Evolutionary conservation across 2,797 vertebrate species (phyloP).

Genomic region (Potorous gilbertii): DNA sequence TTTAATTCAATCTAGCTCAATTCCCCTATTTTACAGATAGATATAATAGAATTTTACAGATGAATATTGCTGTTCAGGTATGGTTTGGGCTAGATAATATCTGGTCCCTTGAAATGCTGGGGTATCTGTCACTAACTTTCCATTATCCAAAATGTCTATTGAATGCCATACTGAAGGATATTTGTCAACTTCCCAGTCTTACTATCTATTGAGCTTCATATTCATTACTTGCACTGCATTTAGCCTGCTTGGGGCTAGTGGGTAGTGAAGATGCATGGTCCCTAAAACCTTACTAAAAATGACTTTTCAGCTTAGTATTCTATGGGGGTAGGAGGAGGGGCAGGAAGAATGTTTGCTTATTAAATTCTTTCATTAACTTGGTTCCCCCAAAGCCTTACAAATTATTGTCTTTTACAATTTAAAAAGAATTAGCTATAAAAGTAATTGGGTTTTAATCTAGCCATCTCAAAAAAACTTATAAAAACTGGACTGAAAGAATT

Average conservation of each 20-base stretch:
- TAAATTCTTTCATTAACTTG: not conserved
- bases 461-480: slow-evolving; percentile 1
- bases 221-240: not conserved
- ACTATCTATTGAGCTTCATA: not conserved
- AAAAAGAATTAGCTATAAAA: not conserved
- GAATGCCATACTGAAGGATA: not conserved
- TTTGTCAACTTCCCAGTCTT: not conserved
- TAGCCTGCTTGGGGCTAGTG: not conserved
- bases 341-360: not conserved
- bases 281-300: not conserved
- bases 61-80: not conserved
- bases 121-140: not conserved
- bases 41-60: not conserved
- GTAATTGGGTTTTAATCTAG: not conserved
- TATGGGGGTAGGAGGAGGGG: not conserved
- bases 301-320: not conserved
- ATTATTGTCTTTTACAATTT: not conserved
- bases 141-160: not conserved
- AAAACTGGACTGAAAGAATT: not conserved
- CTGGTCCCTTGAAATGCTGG: not conserved
- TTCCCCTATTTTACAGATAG: not conserved
- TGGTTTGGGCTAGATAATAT: not conserved
- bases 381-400: not conserved
- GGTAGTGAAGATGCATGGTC: not conserved
- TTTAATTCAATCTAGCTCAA: not conserved